Conservation (phyloP, 2,113 vertebrate species). For the Rhegmatorhina hoffmannsi region DNA sequence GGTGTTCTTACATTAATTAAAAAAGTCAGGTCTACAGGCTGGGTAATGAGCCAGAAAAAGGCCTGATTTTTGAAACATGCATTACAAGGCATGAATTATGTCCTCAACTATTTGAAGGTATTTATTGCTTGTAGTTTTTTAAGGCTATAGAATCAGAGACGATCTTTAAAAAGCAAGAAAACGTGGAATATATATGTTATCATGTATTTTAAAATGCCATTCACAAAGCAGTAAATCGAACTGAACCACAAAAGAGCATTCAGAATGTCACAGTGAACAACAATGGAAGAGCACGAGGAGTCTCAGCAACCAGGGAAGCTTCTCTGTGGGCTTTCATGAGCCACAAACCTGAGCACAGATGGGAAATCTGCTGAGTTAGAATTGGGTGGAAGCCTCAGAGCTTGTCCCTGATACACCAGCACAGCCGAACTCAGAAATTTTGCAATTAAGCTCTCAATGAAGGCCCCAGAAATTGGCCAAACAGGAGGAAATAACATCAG, state of each 20-base stretch:
- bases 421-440: neutral
- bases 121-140: neutral
- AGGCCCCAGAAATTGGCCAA: neutral
- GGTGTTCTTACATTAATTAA: slow-evolving; percentile 71
- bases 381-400: neutral
- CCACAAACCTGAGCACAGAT: neutral
- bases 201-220: neutral
- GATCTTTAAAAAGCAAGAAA: slow-evolving; percentile 9
- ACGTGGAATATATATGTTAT: neutral
- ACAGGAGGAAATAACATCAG: neutral
- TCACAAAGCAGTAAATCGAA: neutral
- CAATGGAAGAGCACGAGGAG: accelerated
- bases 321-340: neutral
- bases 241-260: neutral
- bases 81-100: slow-evolving; percentile 60
- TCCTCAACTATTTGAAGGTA: neutral
- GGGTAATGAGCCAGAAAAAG: slow-evolving; percentile 70
- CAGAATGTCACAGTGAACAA: neutral
- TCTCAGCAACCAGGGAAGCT: neutral
- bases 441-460: neutral
- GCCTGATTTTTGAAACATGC: slow-evolving; percentile 51
- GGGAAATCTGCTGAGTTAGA: slow-evolving; percentile 29
- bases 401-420: slow-evolving; percentile 13
- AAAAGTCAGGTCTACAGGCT: slow-evolving; percentile 52
- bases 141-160: neutral